Evolutionary conservation across 2,797 vertebrate genomes (phyloP), one percentile per base, ranked within the genome.

Genomic region (Momotus momota): DNA sequence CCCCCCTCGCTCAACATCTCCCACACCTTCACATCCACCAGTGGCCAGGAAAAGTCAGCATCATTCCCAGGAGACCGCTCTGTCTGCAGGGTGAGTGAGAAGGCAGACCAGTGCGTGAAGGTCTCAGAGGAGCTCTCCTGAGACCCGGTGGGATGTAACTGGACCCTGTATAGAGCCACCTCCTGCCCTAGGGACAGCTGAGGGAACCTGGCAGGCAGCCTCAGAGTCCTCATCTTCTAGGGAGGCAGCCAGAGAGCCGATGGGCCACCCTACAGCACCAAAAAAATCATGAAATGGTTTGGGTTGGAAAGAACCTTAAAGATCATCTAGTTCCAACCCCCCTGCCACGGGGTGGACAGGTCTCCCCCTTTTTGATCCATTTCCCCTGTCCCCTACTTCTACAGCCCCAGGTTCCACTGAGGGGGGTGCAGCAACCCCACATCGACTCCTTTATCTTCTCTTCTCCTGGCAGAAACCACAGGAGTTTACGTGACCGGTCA

Each of bases 41-140:
- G 18, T 1, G 14, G 18, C 69, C 2, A 0, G 70, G 49, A 61
- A n/a, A 51, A n/a, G 16, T 0, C 57, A 55, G 27, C 21, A 22
- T 17, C 67, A 6, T 49, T 48, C 49, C 27, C 54, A 25, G 33
- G 27, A 46, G 38, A 9, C 41, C 27, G 57, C 45, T 60, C 21
- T 45, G 54, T 15, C 27, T 25, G 12, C 4, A 7, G 9, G 23
- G 12, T 7, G 12, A 77, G 51, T 1, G 0, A 26, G 26, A 64
- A 46, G n/a, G 15, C 27, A 27, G 14, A 70, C 4, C 21, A 17
- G 19, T 11, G 19, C 0, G 4, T 23, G 66, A 21, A 81, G 62
- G 25, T 58, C 40, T 43, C 2, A 0, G 12, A 83, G 25, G 14
- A 82, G 12, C 23, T 40, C 9, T 52, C 23, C 40, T 16, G 58